Evolutionary conservation across 2,888 invertebrate genomes (phyloP).

Genomic region (Tribolium freemani): DNA sequence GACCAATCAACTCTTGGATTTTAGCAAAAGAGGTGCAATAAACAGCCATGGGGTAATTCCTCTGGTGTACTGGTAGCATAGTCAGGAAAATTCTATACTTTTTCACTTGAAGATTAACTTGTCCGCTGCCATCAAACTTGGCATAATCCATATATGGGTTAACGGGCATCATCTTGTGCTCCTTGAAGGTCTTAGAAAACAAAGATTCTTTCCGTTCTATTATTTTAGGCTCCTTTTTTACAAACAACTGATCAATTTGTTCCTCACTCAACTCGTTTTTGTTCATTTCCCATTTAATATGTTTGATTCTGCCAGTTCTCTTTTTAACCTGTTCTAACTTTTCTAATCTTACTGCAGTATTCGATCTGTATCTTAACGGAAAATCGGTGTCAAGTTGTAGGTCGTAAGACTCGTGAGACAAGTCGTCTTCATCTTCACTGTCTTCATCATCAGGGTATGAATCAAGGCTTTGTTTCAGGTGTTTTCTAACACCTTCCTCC

Average conservation of each 20-base stretch:
- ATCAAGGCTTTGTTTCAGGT: slow-evolving; percentile 70
- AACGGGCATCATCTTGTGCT: slow-evolving; percentile 82
- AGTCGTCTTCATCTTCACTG: slow-evolving; percentile 83
- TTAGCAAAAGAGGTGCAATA: slow-evolving; percentile 87
- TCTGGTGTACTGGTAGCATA: slow-evolving; percentile 85
- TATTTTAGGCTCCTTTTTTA: slow-evolving; percentile 67
- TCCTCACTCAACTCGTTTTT: slow-evolving; percentile 69
- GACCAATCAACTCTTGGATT: slow-evolving; percentile 91
- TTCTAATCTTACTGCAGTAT: slow-evolving; percentile 90
- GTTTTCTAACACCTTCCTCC: slow-evolving; percentile 80
- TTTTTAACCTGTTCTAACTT: slow-evolving; percentile 89
- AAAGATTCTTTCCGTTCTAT: slow-evolving; percentile 70
- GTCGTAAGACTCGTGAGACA: slow-evolving; percentile 81
- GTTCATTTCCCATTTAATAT: slow-evolving; percentile 80
- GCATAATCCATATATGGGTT: slow-evolving; percentile 93
- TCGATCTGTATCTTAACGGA: slow-evolving; percentile 80
- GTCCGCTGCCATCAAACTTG: slow-evolving; percentile 91
- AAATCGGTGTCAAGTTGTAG: slow-evolving; percentile 80
- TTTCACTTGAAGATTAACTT: slow-evolving; percentile 83
- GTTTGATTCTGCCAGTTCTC: slow-evolving; percentile 82
- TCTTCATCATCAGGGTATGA: slow-evolving; percentile 85
- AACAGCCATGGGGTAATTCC: slow-evolving; percentile 87
- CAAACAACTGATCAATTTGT: slow-evolving; percentile 74
- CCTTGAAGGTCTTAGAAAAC: slow-evolving; percentile 82
- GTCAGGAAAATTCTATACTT: slow-evolving; percentile 92